Evolutionary conservation across 2,113 vertebrate genomes (phyloP), one percentile per base, ranked within the genome.

Genomic region (Platysteira castanea): DNA sequence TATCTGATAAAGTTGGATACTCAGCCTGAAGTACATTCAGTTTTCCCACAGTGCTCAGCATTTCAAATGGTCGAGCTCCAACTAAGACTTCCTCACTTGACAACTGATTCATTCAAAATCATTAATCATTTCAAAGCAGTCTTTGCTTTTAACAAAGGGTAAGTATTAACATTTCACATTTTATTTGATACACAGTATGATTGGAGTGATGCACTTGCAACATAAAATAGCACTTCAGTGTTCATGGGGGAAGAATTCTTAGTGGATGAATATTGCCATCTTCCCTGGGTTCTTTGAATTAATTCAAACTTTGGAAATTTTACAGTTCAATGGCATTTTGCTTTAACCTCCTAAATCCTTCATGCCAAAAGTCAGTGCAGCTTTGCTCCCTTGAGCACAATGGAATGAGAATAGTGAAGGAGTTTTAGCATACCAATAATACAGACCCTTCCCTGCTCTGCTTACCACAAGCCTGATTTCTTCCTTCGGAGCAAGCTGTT

Each of bases 401-500:
- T 17, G 19, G 24, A 74, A 87, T 3, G 15, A 89, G 52, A 77
- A 81, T 2, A 88, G 71, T 1, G 8, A 87, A 87, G 10, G 39
- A 78, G 44, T 71, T 93, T 85, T 27, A 69, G 33, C 31, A 81
- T 10, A 78, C 13, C 31, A 60, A 0, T 54, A 90, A 53, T 4
- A 52, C 1, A 87, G 31, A 30, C 19, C 20, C 10, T 20, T 85
- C 77, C 47, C 78, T 84, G 46, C 39, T 76, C n/a, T 75, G 96
- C 99, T 99, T 98, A 99, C 99, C 99, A 99, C 99, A 87, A 99
- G 98, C n/a, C 98, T 98, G 84, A 99, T 99, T 98, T 99, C 99
- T 89, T 99, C 99, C 91, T 98, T 98, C n/a, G 99, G 99, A 82
- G 99, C 99, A 86, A 99, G 97, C 95, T 99, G 98, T 96, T 99